Evolutionary conservation across 2,113 vertebrate genomes (phyloP), one percentile per base, ranked within the genome.

Genomic region (Romanogobio albipinnatus): DNA sequence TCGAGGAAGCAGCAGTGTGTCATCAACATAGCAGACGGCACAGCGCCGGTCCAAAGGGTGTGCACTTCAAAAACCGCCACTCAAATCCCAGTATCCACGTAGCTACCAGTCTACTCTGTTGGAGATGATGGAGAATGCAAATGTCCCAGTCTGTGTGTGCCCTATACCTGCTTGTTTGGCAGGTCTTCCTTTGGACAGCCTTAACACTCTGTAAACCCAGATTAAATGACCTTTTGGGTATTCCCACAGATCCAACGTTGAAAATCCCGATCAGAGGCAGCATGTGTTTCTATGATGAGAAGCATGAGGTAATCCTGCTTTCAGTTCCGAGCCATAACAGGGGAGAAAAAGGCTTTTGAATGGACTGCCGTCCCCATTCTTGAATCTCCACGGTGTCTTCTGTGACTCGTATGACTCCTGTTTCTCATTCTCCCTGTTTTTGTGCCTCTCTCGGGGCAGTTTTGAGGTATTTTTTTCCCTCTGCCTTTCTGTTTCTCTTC

Each of bases 1-100:
- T 92, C 91, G 91, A 90, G 87, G 90, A 89, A 91, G 81, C 43
- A 47, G 24, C 86, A 86, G 88, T 89, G 91, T 84, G 89, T 88
- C 89, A 93, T 92, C 84, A 94, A 87, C 93, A 94, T 91, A 91
- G 84, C 90, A 49, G 89, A 91, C 82, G 78, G 85, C 91, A 87
- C 83, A 84, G 76, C 86, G 70, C 86, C 86, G 84, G 80, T 89
- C 87, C 75, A 89, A 89, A 90, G 86, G 86, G 91, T 89, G 90
- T 88, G 84, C 87, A 89, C 88, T 86, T 84, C 81, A 78, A 76
- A 56, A 82, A 87, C 82, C 87, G 87, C 85, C 90, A 81, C 22
- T 80, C 81, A 88, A 81, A 88, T 89, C 86, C 83, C 86, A 89
- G 87, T 75, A 88, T 92, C 88, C 92, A 86, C 90, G 86, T 89